Conservation (phyloP, 2,797 vertebrate genomes). For the Phataginus tetradactyla region DNA sequence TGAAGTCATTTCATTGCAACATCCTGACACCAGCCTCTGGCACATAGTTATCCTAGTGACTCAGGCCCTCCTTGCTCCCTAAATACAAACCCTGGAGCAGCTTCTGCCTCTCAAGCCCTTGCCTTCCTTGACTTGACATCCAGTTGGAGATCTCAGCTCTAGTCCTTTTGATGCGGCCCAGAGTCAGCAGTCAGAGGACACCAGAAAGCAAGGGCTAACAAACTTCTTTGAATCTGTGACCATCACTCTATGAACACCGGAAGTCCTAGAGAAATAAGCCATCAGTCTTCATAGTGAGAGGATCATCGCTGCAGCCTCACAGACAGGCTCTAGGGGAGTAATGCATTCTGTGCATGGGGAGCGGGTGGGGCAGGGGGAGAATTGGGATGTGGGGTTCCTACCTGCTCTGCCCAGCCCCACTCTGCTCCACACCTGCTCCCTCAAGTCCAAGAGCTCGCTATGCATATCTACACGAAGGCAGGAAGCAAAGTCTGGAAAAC, state of each 20-base stretch:
- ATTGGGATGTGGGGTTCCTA: neutral
- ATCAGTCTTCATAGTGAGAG: neutral
- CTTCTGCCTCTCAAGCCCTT: neutral
- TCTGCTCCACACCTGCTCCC: neutral
- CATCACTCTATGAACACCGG: neutral
- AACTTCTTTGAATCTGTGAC: neutral
- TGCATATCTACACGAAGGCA: neutral
- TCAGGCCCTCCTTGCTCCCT: neutral
- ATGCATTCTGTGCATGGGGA: neutral
- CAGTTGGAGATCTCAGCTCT: neutral
- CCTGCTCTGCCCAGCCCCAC: no score
- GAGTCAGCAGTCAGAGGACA: neutral
- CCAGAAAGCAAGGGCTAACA: neutral
- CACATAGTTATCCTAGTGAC: neutral
- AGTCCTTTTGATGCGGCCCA: neutral
- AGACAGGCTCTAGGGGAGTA: neutral
- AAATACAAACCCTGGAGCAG: accelerated
- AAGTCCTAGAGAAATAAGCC: neutral
- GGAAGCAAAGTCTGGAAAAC: constrained; percentile 11
- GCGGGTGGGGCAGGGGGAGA: accelerated
- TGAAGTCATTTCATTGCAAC: neutral
- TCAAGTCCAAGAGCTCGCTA: neutral
- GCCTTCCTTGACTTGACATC: neutral
- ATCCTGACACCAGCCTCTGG: neutral
- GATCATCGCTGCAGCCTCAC: neutral